These are phyloP conservation scores for Pelagia noctiluca DNA, from an alignment of 30 jellyfish, hydroid and myxozoan genomes.

Conservation along the genomic window DNA sequence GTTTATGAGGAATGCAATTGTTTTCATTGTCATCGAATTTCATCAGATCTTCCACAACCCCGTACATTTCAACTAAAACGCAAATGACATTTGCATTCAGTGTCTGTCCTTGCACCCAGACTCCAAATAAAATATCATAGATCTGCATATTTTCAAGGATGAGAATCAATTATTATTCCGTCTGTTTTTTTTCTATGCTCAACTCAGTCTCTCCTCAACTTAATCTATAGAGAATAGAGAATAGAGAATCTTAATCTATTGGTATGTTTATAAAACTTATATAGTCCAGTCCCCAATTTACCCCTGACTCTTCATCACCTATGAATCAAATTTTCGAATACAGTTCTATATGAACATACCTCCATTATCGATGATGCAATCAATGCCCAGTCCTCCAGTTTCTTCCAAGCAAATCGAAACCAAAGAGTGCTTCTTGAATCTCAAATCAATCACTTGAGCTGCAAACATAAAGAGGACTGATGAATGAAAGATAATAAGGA, in stretches of 20 bases:
- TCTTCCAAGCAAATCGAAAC: constrained; percentile 84
- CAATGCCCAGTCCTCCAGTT: constrained; percentile 93
- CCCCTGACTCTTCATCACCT: too few species aligned
- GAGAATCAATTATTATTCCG: too few species aligned
- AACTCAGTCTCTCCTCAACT: too few species aligned
- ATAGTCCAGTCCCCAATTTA: too few species aligned
- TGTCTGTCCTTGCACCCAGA: too few species aligned
- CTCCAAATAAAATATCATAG: too few species aligned
- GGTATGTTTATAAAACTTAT: too few species aligned
- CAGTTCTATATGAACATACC: constrained; percentile 37
- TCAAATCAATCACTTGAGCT: constrained; percentile 71
- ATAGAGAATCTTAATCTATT: too few species aligned
- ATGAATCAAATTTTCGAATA: too few species aligned
- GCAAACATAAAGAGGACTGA: not conserved
- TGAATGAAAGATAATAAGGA: not conserved
- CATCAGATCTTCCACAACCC: constrained; percentile 52
- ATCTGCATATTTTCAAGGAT: too few species aligned
- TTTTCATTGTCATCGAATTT: constrained; percentile 25
- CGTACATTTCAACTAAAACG: constrained; percentile 78
- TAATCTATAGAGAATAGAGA: too few species aligned
- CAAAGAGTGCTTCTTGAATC: constrained; percentile 65
- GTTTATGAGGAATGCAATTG: constrained; percentile 57
- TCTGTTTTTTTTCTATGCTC: too few species aligned
- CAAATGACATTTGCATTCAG: not conserved
- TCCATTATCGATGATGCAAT: constrained; percentile 87